These are phyloP conservation scores for Callyntrura guangdongensis DNA, from an alignment of 2,888 invertebrate genomes.

Conservation along the genomic window DNA sequence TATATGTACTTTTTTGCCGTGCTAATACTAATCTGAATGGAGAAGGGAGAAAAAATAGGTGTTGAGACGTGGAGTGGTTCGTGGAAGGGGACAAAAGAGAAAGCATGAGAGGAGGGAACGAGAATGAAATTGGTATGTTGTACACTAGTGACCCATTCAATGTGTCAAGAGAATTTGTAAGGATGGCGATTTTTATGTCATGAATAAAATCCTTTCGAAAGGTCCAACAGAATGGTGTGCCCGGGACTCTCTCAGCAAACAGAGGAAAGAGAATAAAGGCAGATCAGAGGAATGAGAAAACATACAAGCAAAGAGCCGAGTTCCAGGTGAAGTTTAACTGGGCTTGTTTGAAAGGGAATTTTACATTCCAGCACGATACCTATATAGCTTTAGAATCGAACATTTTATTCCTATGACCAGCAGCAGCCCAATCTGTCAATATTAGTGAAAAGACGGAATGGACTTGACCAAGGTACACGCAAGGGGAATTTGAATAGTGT, in stretches of 20 bases:
- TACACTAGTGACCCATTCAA: slow-evolving; percentile 78
- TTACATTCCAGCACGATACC: neutral
- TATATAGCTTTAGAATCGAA: neutral
- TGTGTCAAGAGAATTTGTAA: slow-evolving; percentile 63
- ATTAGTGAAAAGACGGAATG: slow-evolving; percentile 20
- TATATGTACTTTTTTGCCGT: neutral
- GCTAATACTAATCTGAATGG: slow-evolving; percentile 46
- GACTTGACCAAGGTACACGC: slow-evolving; percentile 27
- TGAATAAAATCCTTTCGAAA: slow-evolving; percentile 64
- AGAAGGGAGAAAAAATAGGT: slow-evolving; percentile 4
- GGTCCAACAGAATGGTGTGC: neutral
- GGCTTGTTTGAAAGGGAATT: neutral
- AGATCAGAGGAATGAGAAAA: neutral
- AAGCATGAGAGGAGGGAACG: slow-evolving; percentile 9
- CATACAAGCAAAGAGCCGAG: neutral
- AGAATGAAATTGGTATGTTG: slow-evolving; percentile 65
- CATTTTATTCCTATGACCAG: neutral
- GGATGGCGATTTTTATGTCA: slow-evolving; percentile 64
- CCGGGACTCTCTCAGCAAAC: neutral
- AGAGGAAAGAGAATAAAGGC: neutral
- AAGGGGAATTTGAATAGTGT: slow-evolving; percentile 51
- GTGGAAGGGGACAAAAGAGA: slow-evolving; percentile 7
- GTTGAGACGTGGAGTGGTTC: slow-evolving; percentile 47
- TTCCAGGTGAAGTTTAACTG: slow-evolving; percentile 16
- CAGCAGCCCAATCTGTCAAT: slow-evolving; percentile 18